Base-by-base conservation (phyloP, 2,888 invertebrate species). In the Sphecodes monilicornis region DNA sequence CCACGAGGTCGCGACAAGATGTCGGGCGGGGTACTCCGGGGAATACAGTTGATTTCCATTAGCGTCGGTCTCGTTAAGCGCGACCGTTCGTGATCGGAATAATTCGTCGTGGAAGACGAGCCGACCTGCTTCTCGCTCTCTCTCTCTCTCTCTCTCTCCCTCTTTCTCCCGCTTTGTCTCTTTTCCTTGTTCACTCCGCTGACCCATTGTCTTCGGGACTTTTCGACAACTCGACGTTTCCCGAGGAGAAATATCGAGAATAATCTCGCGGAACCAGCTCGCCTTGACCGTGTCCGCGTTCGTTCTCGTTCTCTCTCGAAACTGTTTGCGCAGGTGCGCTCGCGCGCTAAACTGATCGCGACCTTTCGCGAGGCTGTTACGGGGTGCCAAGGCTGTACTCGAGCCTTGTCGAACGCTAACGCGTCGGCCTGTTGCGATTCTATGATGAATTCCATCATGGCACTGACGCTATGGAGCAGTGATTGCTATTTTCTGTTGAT, bases 11-110 rank as follows among this genome's bases (percentile, higher is more conserved):
- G 80, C 39, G 46, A 43, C 69, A 10, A 46, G 46, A 43, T 46
- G 60, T 29, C 60, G 50, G 39, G 50, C 26, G 39, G 57, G 64
- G n/a, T 64, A 70, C 60, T n/a, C 32, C 39, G 50, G 41, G 13
- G 75, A 82, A 82, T 82, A n/a, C n/a, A 50, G 69, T 70, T 80
- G 70, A 82, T 82, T 80, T 26, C 80, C 41, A 75, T 75, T 29
- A 80, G 32, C 81, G 73, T 71, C 68, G 73, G 46, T 79, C 73
- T 80, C 70, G 82, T 82, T 82, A 80, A 82, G 54, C 64, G 75
- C 57, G 74, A 71, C 5, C 50, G 72, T 57, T 50, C 82, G 76
- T 76, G 82, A 50, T 71, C 54, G 74, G 82, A 82, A 80, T 80
- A 76, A 71, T 71, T 71, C 32, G 46, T 46, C 46, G 46, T 2